Evolutionary conservation across 1,140 invertebrate species (phyloP).

Genomic region (Caenorhabditis brenneri): DNA sequence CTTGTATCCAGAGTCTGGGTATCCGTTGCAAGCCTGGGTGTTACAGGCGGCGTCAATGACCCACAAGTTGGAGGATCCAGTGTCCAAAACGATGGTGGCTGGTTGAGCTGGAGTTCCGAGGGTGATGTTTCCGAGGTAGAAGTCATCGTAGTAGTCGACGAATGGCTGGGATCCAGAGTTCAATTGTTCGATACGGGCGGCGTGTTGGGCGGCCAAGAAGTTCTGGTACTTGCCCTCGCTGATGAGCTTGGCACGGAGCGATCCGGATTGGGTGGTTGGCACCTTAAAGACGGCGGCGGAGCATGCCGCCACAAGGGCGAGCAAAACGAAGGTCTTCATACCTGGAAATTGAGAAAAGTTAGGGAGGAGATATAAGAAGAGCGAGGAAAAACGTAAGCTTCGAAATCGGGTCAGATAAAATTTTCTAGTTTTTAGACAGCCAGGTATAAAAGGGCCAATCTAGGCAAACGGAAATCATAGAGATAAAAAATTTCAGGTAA

Average conservation of each 20-base stretch:
- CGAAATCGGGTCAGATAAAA: no score
- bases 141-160: slow-evolving; percentile 59
- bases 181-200: slow-evolving; percentile 31
- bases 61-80: slow-evolving; percentile 63
- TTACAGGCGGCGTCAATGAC: slow-evolving; percentile 59
- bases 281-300: slow-evolving; percentile 32
- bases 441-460: no score
- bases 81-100: slow-evolving; percentile 62
- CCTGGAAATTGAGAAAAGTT: slow-evolving; percentile 20
- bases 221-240: slow-evolving; percentile 9
- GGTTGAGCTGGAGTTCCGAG: slow-evolving; percentile 60
- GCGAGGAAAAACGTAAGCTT: no score
- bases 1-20: slow-evolving; percentile 49
- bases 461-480: no score
- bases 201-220: slow-evolving; percentile 34
- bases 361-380: not conserved
- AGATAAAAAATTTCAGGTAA: no score
- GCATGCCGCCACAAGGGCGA: slow-evolving; percentile 46
- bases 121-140: slow-evolving; percentile 62
- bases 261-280: not conserved
- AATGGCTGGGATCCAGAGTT: slow-evolving; percentile 52
- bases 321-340: slow-evolving; percentile 51
- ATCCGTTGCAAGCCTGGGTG: slow-evolving; percentile 57
- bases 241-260: slow-evolving; percentile 45
- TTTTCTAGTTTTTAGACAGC: no score